Base-by-base conservation (phyloP, 1,140 invertebrate genomes). In the Tachypleus tridentatus region DNA sequence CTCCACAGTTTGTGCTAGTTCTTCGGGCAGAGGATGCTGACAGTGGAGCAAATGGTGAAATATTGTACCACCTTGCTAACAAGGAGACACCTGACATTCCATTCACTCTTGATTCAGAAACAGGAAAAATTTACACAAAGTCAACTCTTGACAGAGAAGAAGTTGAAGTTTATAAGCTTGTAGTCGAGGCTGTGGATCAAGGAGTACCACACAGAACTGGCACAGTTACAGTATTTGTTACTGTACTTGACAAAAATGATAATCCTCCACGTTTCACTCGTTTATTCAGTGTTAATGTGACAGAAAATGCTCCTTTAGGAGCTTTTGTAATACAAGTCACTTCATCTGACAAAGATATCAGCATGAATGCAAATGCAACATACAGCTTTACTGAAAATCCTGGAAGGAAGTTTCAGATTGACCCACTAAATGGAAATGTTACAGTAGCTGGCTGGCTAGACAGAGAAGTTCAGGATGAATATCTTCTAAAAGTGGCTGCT, bases 181-280 rank as follows among this genome's bases (percentile, higher is more conserved):
- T 86, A 3, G 86, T 98, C 0, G 86, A 91, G 77, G 93, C 92
- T 4, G 78, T 87, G 3, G 94, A 98, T 77, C 84, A 91, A 72
- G 93, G 94, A 3, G 81, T 82, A 51, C 90, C 91, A 0, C 83
- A 85, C 62, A 76, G 90, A 58, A 87, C 88, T 2, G 91, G 93
- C 5, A 87, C 88, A 0, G 85, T 91, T 0, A 92, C 88, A 50
- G 87, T 97, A 1, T 73, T 90, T 10, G 81, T 97, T 0, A 88
- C 85, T 4, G 84, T 97, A 9, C 74, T 87, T n/a, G 93, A 97
- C 74, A 93, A 93, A 76, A 97, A 98, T 77, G 94, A 98, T 76
- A 96, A 96, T 76, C 89, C 91, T 7, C 93, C 94, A 0, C 82
- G 88, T 66, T 98, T 98, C 74, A 95, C 92, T 0, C 79, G 92